Base-by-base conservation (phyloP, 2,888 invertebrate species). In the Patella pellucida region DNA sequence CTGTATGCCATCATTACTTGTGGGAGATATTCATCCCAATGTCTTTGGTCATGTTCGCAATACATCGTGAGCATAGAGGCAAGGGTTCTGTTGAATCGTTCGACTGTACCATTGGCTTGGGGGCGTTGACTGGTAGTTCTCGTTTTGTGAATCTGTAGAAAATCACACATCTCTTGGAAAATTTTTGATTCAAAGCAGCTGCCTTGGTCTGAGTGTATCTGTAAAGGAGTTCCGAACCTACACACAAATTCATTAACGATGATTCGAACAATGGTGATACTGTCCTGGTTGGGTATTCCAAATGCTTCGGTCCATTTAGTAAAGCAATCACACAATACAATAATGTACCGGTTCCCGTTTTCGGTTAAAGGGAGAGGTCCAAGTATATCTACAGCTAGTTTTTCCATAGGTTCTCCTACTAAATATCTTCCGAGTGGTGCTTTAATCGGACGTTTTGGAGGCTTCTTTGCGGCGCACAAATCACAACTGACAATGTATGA, bases 1-100 rank as follows among this genome's bases (percentile, higher is more conserved):
- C 78, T 52, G 56, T 82, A 82, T 15, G 79, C 79, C 78, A 82
- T 80, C 74, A 79, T 72, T 3, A 80, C 71, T 16, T 80, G 77
- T 3, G 74, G 80, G 2, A 80, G 74, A 51, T 76, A 76, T 9
- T 15, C 41, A 52, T 82, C 80, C 80, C 75, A 80, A 14, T 75
- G 12, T 7, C 56, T 71, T 69, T 81, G 76, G 1, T 78, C 31
- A 23, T 52, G 27, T 67, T 75, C 16, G 50, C 75, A 76, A 27
- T 74, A 75, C 56, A 74, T 69, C 9, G 69, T 74, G 5, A 78
- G 31, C 76, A 78, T 78, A 3, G 71, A 31, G 3, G 51, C 31
- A 15, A 81, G 74, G 1, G 79, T 81, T 3, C 78, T 69, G 54
- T 81, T 81, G 52, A 79, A 81, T 3, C 80, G 50, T 52, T 80